A percentile compares a stretch with the other conserved stretches of the same genome.
These are phyloP conservation scores for Cephus spinipes DNA, from an alignment of 2,888 invertebrate genomes.

Conservation along the genomic window DNA sequence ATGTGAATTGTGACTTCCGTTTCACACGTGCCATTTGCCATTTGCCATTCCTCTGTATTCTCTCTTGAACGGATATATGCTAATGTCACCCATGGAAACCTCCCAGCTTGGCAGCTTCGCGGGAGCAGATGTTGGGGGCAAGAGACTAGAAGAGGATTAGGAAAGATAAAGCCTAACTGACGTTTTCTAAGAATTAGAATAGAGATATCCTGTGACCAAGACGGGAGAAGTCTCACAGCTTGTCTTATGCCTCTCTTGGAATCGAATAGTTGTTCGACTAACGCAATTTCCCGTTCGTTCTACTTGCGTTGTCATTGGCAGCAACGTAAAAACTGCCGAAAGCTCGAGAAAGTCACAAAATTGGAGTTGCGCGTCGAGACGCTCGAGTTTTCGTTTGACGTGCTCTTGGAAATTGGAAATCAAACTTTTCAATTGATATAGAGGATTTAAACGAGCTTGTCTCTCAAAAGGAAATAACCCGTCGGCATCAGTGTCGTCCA, in stretches of 20 bases:
- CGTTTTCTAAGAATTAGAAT: neutral
- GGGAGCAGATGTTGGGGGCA: neutral
- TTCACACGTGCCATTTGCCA: slow-evolving; percentile 22
- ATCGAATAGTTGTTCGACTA: neutral
- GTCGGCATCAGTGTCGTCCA: neutral
- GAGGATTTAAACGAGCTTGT: neutral
- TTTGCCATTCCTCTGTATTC: neutral
- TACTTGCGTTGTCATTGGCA: neutral
- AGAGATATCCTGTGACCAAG: neutral
- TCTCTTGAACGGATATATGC: slow-evolving; percentile 42
- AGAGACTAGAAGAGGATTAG: neutral
- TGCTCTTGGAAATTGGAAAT: neutral
- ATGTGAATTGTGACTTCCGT: slow-evolving; percentile 44
- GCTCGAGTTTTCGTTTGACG: neutral
- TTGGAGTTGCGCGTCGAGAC: neutral
- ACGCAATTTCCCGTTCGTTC: neutral
- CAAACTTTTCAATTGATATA: neutral
- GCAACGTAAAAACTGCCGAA: neutral
- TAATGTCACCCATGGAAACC: slow-evolving; percentile 41
- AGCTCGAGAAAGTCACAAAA: neutral
- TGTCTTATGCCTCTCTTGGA: neutral
- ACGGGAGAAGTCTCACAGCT: neutral
- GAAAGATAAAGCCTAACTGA: neutral
- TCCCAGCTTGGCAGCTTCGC: slow-evolving; percentile 17
- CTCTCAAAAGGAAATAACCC: neutral